phyloP scores from a whole-genome alignment of 1,140 invertebrate species.

The Drosophila lacertosa region DNA sequence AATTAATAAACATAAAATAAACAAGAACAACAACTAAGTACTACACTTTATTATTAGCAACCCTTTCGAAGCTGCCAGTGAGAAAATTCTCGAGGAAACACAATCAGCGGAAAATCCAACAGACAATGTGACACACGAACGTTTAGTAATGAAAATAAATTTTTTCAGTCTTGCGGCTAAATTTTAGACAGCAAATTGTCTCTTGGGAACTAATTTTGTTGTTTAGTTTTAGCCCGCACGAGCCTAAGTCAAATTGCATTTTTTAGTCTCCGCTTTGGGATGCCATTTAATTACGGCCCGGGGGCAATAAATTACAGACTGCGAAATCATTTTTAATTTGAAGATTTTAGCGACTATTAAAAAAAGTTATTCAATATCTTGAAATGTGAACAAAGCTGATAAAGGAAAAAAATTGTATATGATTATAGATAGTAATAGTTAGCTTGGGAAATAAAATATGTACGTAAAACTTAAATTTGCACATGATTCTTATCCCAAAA shows the following conservation, averaged over 20 bases:
- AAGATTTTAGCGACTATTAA: not conserved
- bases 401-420: not conserved
- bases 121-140: conserved; percentile 38
- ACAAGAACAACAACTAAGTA: conserved; percentile 25
- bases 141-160: conserved; percentile 59
- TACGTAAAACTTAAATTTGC: not conserved
- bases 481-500: no score
- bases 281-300: conserved; percentile 58
- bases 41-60: conserved; percentile 60
- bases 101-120: conserved; percentile 30
- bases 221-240: conserved; percentile 36
- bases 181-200: conserved; percentile 35
- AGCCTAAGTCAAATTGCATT: conserved; percentile 38
- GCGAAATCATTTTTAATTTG: conserved; percentile 1
- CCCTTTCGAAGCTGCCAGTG: conserved; percentile 51
- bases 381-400: not conserved
- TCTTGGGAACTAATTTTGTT: conserved; percentile 13
- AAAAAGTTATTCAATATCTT: not conserved
- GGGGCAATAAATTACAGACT: conserved; percentile 54
- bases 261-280: conserved; percentile 8
- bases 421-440: not conserved
- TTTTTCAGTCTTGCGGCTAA: conserved; percentile 42
- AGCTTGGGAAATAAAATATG: not conserved
- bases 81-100: conserved; percentile 52
- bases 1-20: conserved; percentile 68